Evolutionary conservation across 2,888 invertebrate species (phyloP), one percentile per base, ranked within the genome.

Genomic region (Liposcelis brunnea): DNA sequence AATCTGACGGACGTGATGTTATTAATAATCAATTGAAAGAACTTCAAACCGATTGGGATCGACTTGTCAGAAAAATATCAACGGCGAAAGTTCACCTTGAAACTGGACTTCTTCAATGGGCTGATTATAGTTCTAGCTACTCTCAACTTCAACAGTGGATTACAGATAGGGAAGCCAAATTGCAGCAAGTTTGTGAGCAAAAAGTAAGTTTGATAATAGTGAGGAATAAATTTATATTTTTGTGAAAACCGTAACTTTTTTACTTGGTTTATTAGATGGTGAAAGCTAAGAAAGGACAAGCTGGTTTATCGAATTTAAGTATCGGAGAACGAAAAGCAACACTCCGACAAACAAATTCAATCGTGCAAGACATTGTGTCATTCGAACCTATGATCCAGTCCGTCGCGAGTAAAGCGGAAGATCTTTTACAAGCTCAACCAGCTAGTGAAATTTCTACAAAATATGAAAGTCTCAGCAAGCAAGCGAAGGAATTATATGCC

Each of bases 371-470:
- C 65, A 93, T 94, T 59, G 87, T 90, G 52, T 87, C 91, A 44
- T 90, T 93, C 65, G 91, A 94, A 62, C 93, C 93, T 43, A 91
- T 94, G 86, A 90, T 94, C 55, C 90, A 91, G 62, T 91, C 91
- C 36, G 89, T 93, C 34, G 80, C 87, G 46, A 84, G 82, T 44
- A 94, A 93, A 68, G 93, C 91, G 50, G 87, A 86, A 54, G 89
- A 89, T 65, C 69, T 93, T 54, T 83, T 84, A 65, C 86, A 89
- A 65, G 85, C 84, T 49, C 84, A 82, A 45, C 90, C 91, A 2
- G 89, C 90, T 10, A 82, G 86, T 18, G 90, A 90, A 66, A 90
- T 94, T 47, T 84, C 89, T 2, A 80, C 74, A 48, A 89, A 91
- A 65, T 94, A 94, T 59, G 84, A 89, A 63, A 81, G 76, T 16